Evolutionary conservation across 2,113 vertebrate genomes (phyloP), one percentile per base, ranked within the genome.

Genomic region (Cheilinus undulatus): DNA sequence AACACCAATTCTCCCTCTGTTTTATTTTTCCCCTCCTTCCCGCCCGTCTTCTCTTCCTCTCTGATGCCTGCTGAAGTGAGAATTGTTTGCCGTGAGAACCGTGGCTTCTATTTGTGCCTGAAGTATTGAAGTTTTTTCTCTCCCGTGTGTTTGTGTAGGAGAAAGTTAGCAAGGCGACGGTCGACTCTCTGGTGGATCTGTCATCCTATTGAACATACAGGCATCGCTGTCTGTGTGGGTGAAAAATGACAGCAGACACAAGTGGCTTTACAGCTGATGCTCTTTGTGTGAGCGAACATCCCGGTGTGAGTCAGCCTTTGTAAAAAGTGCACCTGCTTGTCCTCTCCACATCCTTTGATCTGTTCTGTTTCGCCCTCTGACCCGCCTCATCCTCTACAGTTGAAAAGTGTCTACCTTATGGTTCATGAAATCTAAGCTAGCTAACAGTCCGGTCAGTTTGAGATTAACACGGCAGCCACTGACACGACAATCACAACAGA

Each of bases 71-170:
- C 22, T 19, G 52, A 67, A 66, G 42, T 40, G 58, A 72, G 51
- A 76, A 76, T 23, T 67, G 54, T 36, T 83, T 69, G 36, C 42
- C 42, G 70, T 73, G 4, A 63, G 38, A 43, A 38, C 48, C 20
- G 45, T 28, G 24, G 4, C 52, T 59, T 24, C 24, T 40, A 26
- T 82, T 59, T 63, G 49, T 6, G 53, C 54, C 62, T 36, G 19
- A 69, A 73, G 66, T 65, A 59, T 48, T 20, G 43, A 36, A 66
- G 64, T 72, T 45, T 63, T 60, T 14, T 46, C 40, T 59, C 19
- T 60, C 32, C 14, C 23, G 43, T 24, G 24, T 53, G 50, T 46
- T 57, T 38, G 68, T 32, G 17, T 24, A 46, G 45, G 46, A 46
- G 40, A 15, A 9, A 20, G 51, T 54, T 17, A n/a, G 63, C 15